A percentile compares a stretch with the other conserved stretches of the same genome.
Evolutionary conservation across 2,113 vertebrate genomes (phyloP).

Genomic region (Geothlypis trichas): DNA sequence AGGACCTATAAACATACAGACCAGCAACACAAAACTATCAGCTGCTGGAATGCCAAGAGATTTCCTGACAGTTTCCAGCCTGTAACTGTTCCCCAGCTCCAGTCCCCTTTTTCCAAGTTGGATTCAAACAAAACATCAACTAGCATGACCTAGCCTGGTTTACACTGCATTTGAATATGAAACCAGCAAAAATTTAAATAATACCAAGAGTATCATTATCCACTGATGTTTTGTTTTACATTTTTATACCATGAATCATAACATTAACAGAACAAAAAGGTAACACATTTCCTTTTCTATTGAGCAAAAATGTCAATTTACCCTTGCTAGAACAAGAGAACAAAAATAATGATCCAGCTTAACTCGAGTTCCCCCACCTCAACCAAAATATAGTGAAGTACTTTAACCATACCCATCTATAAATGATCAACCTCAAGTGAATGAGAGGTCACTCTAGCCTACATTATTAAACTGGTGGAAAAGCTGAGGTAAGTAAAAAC

Average conservation of each 20-base stretch:
- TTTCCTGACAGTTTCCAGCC: not conserved
- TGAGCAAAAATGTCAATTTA: not conserved
- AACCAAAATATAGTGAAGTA: not conserved
- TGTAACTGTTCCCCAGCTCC: not conserved
- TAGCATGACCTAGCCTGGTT: not conserved
- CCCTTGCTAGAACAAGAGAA: not conserved
- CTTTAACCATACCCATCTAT: not conserved
- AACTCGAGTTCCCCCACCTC: not conserved
- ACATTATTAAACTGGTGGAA: not conserved
- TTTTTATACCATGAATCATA: not conserved
- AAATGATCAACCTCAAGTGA: not conserved
- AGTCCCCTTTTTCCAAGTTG: not conserved
- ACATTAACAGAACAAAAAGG: not conserved
- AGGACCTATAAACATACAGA: not conserved
- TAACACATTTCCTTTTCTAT: not conserved
- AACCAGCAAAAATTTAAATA: not conserved
- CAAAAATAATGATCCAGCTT: not conserved
- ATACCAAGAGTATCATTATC: not conserved
- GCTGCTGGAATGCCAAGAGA: not conserved
- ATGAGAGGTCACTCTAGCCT: not conserved
- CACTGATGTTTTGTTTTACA: not conserved
- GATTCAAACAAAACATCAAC: not conserved
- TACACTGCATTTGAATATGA: not conserved
- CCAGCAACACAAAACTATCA: not conserved
- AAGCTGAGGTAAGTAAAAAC: not conserved